Percentiles rank a stretch among this genome's conserved stretches.
These are phyloP conservation scores for Eulemur rufifrons DNA, from an alignment of 2,113 vertebrate genomes.

Conservation along the genomic window DNA sequence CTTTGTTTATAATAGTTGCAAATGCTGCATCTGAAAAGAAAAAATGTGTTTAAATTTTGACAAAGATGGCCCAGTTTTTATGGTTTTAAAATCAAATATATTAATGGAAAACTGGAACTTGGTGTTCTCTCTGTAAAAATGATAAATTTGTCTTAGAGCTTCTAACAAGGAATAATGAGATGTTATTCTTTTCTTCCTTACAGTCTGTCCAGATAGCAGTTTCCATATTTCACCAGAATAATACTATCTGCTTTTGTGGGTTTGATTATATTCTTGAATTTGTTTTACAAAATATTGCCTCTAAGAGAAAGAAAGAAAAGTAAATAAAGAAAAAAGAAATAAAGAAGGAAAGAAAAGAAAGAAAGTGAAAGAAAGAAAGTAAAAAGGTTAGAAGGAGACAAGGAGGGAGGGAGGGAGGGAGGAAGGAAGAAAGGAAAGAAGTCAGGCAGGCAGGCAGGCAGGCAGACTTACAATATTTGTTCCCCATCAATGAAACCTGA, in stretches of 20 bases:
- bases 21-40: neutral
- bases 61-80: neutral
- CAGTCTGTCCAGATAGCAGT: neutral
- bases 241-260: neutral
- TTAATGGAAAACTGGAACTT: neutral
- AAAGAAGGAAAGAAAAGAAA: neutral
- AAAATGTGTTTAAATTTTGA: neutral
- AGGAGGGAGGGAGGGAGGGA: no score
- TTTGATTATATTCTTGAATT: neutral
- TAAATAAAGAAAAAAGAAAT: neutral
- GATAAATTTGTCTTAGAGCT: neutral
- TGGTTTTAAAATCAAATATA: neutral
- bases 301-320: neutral
- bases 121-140: neutral
- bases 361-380: no score
- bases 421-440: neutral
- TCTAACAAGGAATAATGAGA: neutral
- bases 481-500: neutral
- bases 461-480: neutral
- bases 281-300: no score
- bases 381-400: no score
- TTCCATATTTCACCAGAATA: neutral
- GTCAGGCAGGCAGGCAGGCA: no score
- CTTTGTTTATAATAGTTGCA: neutral
- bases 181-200: slow-evolving; percentile 1